Evolutionary conservation across 2,888 invertebrate genomes (phyloP), one percentile per base, ranked within the genome.

Genomic region (Cantharis flavilabris): DNA sequence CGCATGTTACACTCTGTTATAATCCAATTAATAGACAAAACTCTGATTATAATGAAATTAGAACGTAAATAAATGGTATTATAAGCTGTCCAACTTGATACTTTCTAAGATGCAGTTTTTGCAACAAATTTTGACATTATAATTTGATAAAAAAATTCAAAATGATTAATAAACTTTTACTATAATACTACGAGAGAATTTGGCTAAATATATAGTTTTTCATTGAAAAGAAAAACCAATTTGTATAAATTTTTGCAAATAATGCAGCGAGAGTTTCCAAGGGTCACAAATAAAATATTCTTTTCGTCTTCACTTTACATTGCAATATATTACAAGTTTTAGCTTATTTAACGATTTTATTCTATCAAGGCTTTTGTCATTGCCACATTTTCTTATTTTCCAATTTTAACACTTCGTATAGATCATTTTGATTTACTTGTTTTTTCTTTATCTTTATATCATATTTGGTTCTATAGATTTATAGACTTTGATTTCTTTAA

Each of bases 251-350:
- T 49, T 49, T 49, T 49, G 49, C 49, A 49, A 49, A 49, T 49
- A 67, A 26, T 67, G 65, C 65, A 67, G 65, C 65, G 23, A 67
- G 9, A 67, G 26, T 67, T 67, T 67, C n/a, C 9, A n/a, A n/a
- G 20, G 20, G 65, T 67, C 26, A 67, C 23, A 67, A 23, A 67
- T 67, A 67, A 23, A 67, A 23, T 67, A 67, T 67, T 67, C 65
- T 67, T 65, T 67, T 49, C 49, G 65, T 67, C 65, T 67, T 26
- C 26, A 23, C 65, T 67, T 67, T 67, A 67, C 65, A 67, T 67
- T 67, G 65, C 26, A 67, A 67, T 67, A 67, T 67, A 67, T 67
- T 67, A 67, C 65, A 67, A 67, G 65, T 67, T 67, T 67, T 67
- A 67, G 65, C 65, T 67, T 67, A 67, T 67, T 67, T 67, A 67